Conservation (phyloP, 2,888 invertebrate genomes). For the Noctua fimbriata region DNA sequence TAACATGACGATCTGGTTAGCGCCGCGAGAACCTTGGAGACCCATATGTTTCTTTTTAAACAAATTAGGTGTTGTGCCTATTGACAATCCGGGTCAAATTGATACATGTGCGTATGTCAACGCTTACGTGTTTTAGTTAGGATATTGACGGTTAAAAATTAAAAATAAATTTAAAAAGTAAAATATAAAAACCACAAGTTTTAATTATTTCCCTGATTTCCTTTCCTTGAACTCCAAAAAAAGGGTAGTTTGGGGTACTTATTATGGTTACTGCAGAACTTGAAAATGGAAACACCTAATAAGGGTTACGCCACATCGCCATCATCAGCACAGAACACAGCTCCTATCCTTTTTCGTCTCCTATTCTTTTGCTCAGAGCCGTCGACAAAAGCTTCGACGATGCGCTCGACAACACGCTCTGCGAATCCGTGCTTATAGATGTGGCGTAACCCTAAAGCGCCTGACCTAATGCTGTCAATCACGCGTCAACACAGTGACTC, state of each 20-base stretch:
- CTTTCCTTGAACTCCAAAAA: not conserved
- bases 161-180: not conserved
- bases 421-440: not conserved
- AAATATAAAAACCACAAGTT: not conserved
- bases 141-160: not conserved
- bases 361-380: not conserved
- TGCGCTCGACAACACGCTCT: not conserved
- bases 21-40: constrained; percentile 74
- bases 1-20: constrained; percentile 65
- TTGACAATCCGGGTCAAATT: constrained; percentile 83
- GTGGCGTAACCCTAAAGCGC: not conserved
- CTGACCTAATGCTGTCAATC: constrained; percentile 52
- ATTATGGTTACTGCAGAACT: not conserved
- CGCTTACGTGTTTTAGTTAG: constrained; percentile 24
- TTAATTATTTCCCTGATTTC: not conserved
- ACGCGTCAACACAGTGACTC: constrained; percentile 55
- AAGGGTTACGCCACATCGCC: not conserved
- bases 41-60: constrained; percentile 83
- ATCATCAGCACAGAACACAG: not conserved
- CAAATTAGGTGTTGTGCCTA: constrained; percentile 86
- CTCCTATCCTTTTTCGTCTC: not conserved
- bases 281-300: constrained; percentile 16
- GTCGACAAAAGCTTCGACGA: not conserved
- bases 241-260: not conserved
- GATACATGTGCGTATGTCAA: constrained; percentile 43